phyloP scores from a whole-genome alignment of 2,888 invertebrate species.

The Liopterus haemorrhoidalis region DNA sequence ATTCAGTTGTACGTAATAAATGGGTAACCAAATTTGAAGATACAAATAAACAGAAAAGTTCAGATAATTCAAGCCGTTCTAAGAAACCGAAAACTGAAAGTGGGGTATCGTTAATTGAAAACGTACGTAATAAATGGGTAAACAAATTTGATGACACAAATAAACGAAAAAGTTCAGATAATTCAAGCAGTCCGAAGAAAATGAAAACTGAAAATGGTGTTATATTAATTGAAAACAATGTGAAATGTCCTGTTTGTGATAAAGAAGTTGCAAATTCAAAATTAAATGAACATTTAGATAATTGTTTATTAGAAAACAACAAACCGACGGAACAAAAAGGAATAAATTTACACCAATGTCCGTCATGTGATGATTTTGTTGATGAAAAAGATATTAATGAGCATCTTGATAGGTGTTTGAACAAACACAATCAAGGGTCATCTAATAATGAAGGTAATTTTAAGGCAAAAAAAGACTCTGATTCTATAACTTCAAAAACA shows the following conservation, averaged over 20 bases:
- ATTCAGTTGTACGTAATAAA: slow-evolving; percentile 41
- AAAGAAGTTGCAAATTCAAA: slow-evolving; percentile 31
- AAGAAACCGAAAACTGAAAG: slow-evolving; percentile 25
- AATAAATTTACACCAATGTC: slow-evolving; percentile 44
- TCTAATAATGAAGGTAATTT: slow-evolving; percentile 9
- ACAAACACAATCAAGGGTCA: no score
- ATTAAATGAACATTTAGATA: slow-evolving; percentile 42
- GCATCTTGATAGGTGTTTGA: slow-evolving; percentile 31
- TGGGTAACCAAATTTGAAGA: slow-evolving; percentile 43
- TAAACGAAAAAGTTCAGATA: no score
- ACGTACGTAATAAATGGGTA: not conserved
- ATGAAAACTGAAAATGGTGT: no score
- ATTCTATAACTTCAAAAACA: not conserved
- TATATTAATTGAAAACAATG: slow-evolving; percentile 15
- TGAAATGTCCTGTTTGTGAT: slow-evolving; percentile 45
- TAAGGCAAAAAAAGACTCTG: not conserved
- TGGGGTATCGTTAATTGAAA: slow-evolving; percentile 24
- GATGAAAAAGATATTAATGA: slow-evolving; percentile 39
- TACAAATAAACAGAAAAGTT: slow-evolving; percentile 10
- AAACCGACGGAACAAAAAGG: slow-evolving; percentile 13
- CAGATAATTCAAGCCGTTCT: not conserved
- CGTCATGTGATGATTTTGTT: slow-evolving; percentile 47
- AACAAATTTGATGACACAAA: not conserved
- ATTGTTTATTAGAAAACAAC: slow-evolving; percentile 30
- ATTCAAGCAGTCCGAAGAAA: no score